phyloP scores from a whole-genome alignment of 2,113 vertebrate species.

The Forbesichthys agassizii region DNA sequence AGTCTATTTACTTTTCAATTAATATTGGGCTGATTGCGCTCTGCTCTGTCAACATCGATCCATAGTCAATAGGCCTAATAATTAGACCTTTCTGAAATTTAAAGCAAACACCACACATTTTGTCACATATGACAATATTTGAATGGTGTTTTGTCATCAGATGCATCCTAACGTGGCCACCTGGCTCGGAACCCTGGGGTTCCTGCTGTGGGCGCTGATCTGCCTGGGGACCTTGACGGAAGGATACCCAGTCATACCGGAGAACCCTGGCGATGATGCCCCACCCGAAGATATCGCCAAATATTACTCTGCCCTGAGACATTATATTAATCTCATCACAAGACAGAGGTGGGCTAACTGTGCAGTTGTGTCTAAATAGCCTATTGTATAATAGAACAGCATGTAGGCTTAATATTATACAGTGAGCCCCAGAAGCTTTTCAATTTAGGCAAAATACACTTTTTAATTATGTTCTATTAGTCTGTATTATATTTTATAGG shows the following conservation, averaged over 20 bases:
- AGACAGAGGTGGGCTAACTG: slow-evolving; percentile 86
- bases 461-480: too few relatives aligned
- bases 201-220: slow-evolving; percentile 86
- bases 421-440: too few relatives aligned
- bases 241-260: slow-evolving; percentile 93
- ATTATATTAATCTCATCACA: slow-evolving; percentile 99
- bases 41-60: too few relatives aligned
- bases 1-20: too few relatives aligned
- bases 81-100: too few relatives aligned
- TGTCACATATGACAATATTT: neutral
- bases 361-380: neutral
- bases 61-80: too few relatives aligned
- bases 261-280: slow-evolving; percentile 92
- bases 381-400: neutral
- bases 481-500: too few relatives aligned
- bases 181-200: slow-evolving; percentile 84
- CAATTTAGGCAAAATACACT: too few relatives aligned
- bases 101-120: too few relatives aligned
- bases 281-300: slow-evolving; percentile 95
- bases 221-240: slow-evolving; percentile 88
- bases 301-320: slow-evolving; percentile 96
- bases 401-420: neutral
- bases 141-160: slow-evolving; percentile 50
- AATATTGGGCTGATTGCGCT: too few relatives aligned
- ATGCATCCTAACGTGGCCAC: slow-evolving; percentile 86